These are phyloP conservation scores for Rhinoderma darwinii DNA, from an alignment of 2,113 vertebrate species.

Conservation along the genomic window DNA sequence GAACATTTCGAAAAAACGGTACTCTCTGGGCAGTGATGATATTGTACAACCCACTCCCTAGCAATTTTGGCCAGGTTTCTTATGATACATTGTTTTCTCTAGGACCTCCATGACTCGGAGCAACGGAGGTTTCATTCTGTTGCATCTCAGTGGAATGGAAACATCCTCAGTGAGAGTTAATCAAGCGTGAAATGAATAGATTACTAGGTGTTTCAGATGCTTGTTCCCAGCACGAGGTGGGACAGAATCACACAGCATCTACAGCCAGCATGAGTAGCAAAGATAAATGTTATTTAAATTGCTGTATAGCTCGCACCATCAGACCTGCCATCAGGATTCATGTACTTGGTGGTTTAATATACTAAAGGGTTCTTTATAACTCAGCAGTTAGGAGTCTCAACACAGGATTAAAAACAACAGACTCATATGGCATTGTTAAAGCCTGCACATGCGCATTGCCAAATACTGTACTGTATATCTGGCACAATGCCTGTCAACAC, in stretches of 20 bases:
- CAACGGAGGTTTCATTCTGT: not conserved
- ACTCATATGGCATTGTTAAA: not conserved
- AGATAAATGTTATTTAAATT: constrained; percentile 60
- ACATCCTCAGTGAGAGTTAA: constrained; percentile 50
- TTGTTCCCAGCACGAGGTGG: constrained; percentile 53
- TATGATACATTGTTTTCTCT: not conserved
- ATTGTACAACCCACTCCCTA: not conserved
- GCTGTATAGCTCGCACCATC: constrained; percentile 49
- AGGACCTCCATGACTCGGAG: not conserved
- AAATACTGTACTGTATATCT: not conserved
- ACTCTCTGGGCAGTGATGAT: not conserved
- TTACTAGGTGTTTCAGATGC: constrained; percentile 55
- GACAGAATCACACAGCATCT: constrained; percentile 57
- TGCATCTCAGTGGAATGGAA: constrained; percentile 46
- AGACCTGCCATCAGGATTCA: constrained; percentile 49
- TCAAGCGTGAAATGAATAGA: constrained; percentile 59
- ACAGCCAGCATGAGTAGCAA: constrained; percentile 49
- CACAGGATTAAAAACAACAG: constrained; percentile 5
- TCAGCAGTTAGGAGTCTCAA: constrained; percentile 14
- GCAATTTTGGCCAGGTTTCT: not conserved
- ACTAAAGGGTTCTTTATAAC: constrained; percentile 50
- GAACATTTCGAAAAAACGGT: too few species aligned
- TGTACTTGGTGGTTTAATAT: constrained; percentile 42
- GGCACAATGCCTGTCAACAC: not conserved
- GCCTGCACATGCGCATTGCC: not conserved